These are phyloP conservation scores for Australoheros facetus DNA, from an alignment of 2,797 vertebrate species.

Conservation along the genomic window DNA sequence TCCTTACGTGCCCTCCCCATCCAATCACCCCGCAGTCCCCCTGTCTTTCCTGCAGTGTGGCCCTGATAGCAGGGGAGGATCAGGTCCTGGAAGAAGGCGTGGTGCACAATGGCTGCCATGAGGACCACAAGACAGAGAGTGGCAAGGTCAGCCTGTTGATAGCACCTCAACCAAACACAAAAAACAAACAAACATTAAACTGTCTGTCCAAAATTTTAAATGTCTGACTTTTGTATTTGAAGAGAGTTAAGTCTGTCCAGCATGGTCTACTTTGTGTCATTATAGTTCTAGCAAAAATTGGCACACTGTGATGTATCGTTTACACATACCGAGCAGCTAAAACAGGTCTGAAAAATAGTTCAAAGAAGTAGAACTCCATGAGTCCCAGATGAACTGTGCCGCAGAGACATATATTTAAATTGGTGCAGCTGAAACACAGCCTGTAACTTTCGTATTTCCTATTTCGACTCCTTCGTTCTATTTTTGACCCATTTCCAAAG, in stretches of 20 bases:
- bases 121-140: conserved; percentile 84
- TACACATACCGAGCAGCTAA: conserved; percentile 2
- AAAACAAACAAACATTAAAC: not conserved
- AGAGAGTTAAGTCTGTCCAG: not conserved
- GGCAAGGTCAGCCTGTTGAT: conserved; percentile 79
- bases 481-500: conserved; percentile 37
- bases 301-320: conserved; percentile 5
- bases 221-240: not conserved
- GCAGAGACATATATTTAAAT: conserved; percentile 27
- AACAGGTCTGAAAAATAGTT: conserved; percentile 50
- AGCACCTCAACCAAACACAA: not conserved
- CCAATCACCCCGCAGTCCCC: conserved; percentile 76
- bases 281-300: conserved; percentile 1
- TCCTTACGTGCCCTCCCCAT: not conserved
- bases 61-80: conserved; percentile 80
- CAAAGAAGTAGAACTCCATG: conserved; percentile 36
- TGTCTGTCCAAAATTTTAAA: not conserved
- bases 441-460: conserved; percentile 11
- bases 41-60: conserved; percentile 86
- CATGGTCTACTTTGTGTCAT: not conserved
- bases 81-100: conserved; percentile 82
- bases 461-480: conserved; percentile 5
- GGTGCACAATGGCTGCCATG: conserved; percentile 87
- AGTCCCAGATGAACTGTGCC: conserved; percentile 41
- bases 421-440: conserved; percentile 1